A percentile compares a stretch with the other conserved stretches of the same genome.
phyloP scores from a whole-genome alignment of 2,113 vertebrate species.

The Sylvietta virens region DNA sequence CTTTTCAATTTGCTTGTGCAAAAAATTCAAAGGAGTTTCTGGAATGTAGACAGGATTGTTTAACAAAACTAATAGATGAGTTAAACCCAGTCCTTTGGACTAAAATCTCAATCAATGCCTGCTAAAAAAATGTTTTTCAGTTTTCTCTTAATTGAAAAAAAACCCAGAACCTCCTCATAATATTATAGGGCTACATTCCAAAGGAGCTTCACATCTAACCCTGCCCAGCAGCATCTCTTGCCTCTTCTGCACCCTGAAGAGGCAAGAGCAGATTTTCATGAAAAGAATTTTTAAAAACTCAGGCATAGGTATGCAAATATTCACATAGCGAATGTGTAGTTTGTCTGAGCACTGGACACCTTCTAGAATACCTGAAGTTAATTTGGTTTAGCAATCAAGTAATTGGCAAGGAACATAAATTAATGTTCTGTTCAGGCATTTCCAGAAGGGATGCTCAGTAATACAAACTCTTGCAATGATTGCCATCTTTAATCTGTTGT shows the following conservation, averaged over 20 bases:
- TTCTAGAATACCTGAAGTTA: background rate
- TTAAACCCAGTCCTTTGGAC: background rate
- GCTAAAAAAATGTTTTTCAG: accelerated
- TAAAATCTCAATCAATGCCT: background rate
- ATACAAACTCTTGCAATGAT: background rate
- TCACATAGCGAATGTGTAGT: background rate
- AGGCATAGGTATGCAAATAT: background rate
- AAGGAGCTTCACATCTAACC: background rate
- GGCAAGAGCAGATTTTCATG: background rate
- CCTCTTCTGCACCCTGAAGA: background rate
- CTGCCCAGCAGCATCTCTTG: too few relatives aligned
- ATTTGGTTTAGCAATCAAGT: background rate
- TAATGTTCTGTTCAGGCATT: background rate
- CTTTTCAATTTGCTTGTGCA: background rate
- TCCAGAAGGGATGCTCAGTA: background rate
- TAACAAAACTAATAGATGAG: background rate
- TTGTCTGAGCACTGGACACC: background rate
- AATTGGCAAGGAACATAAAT: background rate
- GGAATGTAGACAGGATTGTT: background rate
- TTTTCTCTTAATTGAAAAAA: background rate
- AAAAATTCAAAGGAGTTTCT: background rate
- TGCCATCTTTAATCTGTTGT: background rate
- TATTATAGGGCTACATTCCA: background rate
- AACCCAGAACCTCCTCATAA: background rate
- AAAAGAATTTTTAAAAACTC: background rate